These are phyloP conservation scores for Chlorodrepanis virens DNA, from an alignment of 2,113 vertebrate genomes.

Conservation along the genomic window DNA sequence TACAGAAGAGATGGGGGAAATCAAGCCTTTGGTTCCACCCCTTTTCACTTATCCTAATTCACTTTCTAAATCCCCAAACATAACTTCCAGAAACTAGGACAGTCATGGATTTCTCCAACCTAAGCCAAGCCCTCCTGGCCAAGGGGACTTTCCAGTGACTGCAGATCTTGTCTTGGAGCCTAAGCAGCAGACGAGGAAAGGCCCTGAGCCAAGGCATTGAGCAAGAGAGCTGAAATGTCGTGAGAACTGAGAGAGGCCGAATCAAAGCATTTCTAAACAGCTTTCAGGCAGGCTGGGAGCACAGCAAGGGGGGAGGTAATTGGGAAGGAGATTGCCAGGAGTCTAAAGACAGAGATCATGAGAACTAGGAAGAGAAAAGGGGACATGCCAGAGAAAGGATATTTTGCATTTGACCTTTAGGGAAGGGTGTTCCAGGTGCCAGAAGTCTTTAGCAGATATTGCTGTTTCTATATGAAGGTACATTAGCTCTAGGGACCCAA, in stretches of 20 bases:
- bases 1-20: not conserved
- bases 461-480: not conserved
- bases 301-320: not conserved
- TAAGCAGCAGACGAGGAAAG: not conserved
- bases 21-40: not conserved
- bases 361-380: not conserved
- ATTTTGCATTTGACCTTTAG: not conserved
- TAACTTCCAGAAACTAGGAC: not conserved
- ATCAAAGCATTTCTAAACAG: not conserved
- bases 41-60: not conserved
- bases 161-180: not conserved
- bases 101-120: not conserved
- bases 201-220: not conserved
- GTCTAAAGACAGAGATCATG: not conserved
- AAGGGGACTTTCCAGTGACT: conserved; percentile 29
- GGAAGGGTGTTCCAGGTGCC: not conserved
- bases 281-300: not conserved
- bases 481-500: not conserved
- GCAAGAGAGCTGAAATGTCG: not conserved
- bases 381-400: not conserved
- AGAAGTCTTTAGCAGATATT: not conserved
- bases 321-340: not conserved
- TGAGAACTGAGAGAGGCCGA: not conserved
- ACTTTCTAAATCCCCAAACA: not conserved
- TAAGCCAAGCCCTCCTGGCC: not conserved